These are phyloP conservation scores for Hypsibius dujardini DNA, from an alignment of 1,140 invertebrate species.

Conservation along the genomic window DNA sequence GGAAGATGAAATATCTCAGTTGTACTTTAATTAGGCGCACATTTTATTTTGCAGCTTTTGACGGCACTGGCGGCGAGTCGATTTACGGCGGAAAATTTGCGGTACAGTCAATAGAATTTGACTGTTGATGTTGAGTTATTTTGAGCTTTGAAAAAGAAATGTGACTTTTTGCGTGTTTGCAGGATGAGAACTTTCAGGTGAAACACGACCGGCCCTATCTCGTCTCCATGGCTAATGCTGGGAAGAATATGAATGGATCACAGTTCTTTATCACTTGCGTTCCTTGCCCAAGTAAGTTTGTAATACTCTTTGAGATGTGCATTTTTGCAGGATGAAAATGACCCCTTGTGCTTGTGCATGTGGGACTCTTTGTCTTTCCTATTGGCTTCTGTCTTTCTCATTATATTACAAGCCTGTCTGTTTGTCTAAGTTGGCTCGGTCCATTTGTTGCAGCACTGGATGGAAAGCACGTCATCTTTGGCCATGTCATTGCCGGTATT, in stretches of 20 bases:
- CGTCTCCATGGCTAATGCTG: constrained; percentile 42
- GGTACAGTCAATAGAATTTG: not conserved
- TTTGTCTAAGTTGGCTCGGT: too few species aligned
- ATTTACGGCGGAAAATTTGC: constrained; percentile 70
- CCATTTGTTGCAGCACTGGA: too few species aligned
- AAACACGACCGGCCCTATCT: constrained; percentile 59
- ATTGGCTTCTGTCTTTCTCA: too few species aligned
- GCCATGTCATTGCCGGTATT: constrained; percentile 40
- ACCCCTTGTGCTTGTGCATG: too few species aligned
- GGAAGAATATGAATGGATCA: constrained; percentile 44
- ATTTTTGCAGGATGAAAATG: too few species aligned
- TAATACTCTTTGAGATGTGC: too few species aligned
- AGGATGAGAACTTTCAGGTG: constrained; percentile 83
- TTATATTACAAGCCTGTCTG: too few species aligned
- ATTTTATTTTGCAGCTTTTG: constrained; percentile 46
- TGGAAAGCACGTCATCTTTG: constrained; percentile 40
- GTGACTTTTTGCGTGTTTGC: constrained; percentile 17
- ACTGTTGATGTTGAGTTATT: not conserved
- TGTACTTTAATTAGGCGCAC: too few species aligned
- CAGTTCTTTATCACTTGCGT: constrained; percentile 50
- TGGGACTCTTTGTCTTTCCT: too few species aligned
- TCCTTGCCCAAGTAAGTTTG: constrained; percentile 35
- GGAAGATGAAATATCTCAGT: not conserved
- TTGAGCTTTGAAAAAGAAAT: not conserved
- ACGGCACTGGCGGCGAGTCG: constrained; percentile 74